Evolutionary conservation across 2,888 invertebrate genomes (phyloP), one percentile per base, ranked within the genome.

Genomic region (Hofmannophila pseudospretella): DNA sequence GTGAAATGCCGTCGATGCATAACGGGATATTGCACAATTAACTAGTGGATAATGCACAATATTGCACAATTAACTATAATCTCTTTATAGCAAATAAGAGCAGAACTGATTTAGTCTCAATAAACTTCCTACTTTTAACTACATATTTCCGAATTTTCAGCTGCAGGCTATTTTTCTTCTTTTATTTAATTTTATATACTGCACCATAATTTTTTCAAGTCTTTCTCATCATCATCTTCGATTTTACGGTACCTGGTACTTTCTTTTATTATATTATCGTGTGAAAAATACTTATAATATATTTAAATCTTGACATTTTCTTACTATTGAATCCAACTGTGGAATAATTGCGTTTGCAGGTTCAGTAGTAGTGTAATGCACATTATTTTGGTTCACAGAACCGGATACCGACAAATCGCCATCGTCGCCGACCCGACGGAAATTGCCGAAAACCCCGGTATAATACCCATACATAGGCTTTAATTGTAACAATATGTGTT

Each of bases 401-500:
- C 91, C 93, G 59, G 95, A 95, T 77, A 89, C 90, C 72, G 95
- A 95, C 85, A 95, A 95, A 90, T 90, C 94, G 65, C 95, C 95
- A 69, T 92, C 94, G 57, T 95, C 95, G 70, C 95, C 96, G 67
- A 95, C 96, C 57, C 91, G 96, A 90, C 92, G 96, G 91, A 96
- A 96, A 93, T 90, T 97, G 88, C 96, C 96, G 84, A 96, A 96
- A 92, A 96, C 96, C 87, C 96, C 96, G 93, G 96, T 96, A 95
- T 94, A 95, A 94, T 92, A 88, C 88, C 77, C 79, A 86, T 78
- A 79, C 72, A 76, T 86, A 84, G 82, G 82, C 72, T 82, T 80
- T 82, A 78, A 75, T 70, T 76, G 74, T 85, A 79, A 81, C 79
- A 73, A 88, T 88, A 85, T 85, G 84, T 88, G 88, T 87, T 88